Evolutionary conservation across 2,113 vertebrate genomes (phyloP).

Genomic region (Vidua chalybeata): DNA sequence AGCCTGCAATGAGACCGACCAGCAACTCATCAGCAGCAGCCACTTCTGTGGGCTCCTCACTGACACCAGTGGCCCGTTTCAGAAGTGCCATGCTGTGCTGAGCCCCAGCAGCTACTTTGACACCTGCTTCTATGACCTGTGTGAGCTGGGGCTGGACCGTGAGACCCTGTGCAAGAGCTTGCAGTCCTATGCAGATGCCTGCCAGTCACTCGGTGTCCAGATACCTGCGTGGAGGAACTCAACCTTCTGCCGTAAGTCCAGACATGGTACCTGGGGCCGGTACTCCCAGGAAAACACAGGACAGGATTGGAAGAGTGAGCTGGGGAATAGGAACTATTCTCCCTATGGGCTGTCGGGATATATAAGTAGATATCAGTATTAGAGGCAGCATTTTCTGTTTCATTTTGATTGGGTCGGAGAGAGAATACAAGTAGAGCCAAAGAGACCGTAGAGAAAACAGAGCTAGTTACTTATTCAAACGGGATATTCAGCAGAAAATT

Average conservation of each 20-base stretch:
- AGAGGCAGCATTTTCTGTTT: background rate
- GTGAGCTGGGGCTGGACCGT: background rate
- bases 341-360: accelerated
- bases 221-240: slow-evolving; percentile 1
- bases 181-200: slow-evolving; percentile 42
- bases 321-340: background rate
- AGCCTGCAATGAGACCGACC: slow-evolving; percentile 17
- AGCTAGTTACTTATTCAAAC: background rate
- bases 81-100: background rate
- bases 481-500: no score
- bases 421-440: background rate
- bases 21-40: slow-evolving; percentile 39
- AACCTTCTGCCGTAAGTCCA: slow-evolving; percentile 55
- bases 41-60: slow-evolving; percentile 57
- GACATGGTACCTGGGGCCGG: accelerated
- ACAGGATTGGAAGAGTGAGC: background rate
- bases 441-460: accelerated
- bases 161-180: slow-evolving; percentile 37
- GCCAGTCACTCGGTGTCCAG: background rate
- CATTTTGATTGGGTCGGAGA: accelerated
- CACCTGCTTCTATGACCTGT: slow-evolving; percentile 35
- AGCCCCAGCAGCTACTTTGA: slow-evolving; percentile 25
- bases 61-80: background rate
- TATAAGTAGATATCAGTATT: no score
- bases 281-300: background rate